These are phyloP conservation scores for Microplitis demolitor DNA, from an alignment of 1,140 invertebrate genomes.

Conservation along the genomic window DNA sequence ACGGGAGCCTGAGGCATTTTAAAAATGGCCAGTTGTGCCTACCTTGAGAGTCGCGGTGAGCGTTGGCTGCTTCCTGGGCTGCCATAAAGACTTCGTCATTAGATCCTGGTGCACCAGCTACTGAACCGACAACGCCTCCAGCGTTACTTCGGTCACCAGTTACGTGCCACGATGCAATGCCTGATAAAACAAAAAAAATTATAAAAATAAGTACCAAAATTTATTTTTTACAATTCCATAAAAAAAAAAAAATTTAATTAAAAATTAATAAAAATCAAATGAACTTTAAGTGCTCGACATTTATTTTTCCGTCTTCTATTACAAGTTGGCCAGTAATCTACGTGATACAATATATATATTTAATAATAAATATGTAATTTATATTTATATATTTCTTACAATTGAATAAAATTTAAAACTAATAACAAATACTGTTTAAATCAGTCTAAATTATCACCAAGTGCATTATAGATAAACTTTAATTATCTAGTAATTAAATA, in stretches of 20 bases:
- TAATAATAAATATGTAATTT: background rate
- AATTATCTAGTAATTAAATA: constrained; percentile 9
- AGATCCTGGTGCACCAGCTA: constrained; percentile 53
- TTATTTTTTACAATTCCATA: too few relatives aligned
- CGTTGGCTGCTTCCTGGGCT: constrained; percentile 72
- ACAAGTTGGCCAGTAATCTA: too few relatives aligned
- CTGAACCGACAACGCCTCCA: constrained; percentile 50
- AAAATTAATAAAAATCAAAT: background rate
- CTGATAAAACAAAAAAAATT: constrained; percentile 27
- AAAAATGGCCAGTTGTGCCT: constrained; percentile 62
- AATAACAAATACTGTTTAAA: too few relatives aligned
- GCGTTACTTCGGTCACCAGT: constrained; percentile 68
- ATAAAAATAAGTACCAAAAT: background rate
- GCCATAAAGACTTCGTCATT: constrained; percentile 73
- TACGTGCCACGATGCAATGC: constrained; percentile 67
- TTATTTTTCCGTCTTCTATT: too few relatives aligned
- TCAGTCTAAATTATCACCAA: too few relatives aligned
- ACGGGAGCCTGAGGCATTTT: constrained; percentile 46
- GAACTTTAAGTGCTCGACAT: background rate
- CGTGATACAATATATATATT: background rate
- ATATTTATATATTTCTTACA: too few relatives aligned
- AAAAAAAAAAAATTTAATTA: background rate
- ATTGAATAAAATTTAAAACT: too few relatives aligned
- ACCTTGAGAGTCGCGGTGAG: constrained; percentile 79
- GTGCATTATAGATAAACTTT: constrained; percentile 21